These are phyloP conservation scores for Daphoenositta chrysoptera DNA, from an alignment of 2,113 vertebrate species.

Conservation along the genomic window DNA sequence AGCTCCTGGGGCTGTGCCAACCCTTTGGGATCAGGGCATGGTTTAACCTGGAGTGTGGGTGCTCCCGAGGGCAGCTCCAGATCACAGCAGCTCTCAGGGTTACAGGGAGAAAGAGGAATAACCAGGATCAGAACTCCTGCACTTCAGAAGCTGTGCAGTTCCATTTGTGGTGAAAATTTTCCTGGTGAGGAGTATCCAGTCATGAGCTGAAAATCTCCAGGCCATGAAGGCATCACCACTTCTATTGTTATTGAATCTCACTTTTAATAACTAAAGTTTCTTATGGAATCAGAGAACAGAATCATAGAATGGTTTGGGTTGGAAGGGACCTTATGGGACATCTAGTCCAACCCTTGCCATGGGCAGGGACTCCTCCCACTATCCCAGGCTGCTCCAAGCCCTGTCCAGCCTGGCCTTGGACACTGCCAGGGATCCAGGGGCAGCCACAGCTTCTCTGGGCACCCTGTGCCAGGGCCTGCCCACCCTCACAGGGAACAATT, in stretches of 20 bases:
- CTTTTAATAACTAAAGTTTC: background rate
- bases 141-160: background rate
- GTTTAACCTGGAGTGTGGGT: background rate
- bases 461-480: rapidly evolving
- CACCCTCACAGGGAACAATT: background rate
- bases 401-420: rapidly evolving
- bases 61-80: background rate
- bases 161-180: background rate
- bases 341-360: rapidly evolving
- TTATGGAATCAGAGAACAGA: background rate
- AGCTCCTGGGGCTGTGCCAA: background rate
- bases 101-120: background rate
- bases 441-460: background rate
- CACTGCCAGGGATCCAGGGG: background rate
- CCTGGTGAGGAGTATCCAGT: background rate
- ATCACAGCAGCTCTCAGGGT: background rate
- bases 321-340: background rate
- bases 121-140: background rate
- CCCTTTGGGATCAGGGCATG: rapidly evolving
- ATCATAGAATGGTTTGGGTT: background rate
- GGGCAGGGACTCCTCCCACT: background rate
- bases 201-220: background rate
- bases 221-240: background rate
- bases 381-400: rapidly evolving
- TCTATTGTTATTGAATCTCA: background rate